Percentiles rank a stretch among this genome's conserved stretches.
Conservation (phyloP, 2,113 vertebrate species). For the Hystrix brachyura region DNA sequence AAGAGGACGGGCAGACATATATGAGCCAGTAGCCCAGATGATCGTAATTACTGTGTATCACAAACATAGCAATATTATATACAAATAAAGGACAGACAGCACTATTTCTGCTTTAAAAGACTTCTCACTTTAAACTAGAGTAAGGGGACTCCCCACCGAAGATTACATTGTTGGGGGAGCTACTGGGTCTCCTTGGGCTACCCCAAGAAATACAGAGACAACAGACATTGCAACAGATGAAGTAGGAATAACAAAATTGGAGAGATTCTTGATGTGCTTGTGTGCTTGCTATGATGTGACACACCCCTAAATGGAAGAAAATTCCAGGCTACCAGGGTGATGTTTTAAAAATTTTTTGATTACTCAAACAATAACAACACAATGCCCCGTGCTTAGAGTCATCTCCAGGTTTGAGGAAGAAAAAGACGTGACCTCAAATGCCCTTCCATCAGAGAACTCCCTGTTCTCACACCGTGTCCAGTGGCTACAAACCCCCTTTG, state of each 20-base stretch:
- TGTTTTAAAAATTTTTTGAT: slow-evolving; percentile 26
- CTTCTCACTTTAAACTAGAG: slow-evolving; percentile 39
- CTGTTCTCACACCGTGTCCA: neutral
- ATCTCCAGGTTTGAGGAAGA: slow-evolving; percentile 26
- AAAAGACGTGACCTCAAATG: neutral
- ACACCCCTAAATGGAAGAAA: slow-evolving; percentile 51
- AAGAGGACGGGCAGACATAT: neutral
- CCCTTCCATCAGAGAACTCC: neutral
- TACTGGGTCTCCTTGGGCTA: neutral
- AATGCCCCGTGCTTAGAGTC: neutral
- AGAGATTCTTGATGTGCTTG: slow-evolving; percentile 5
- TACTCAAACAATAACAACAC: neutral
- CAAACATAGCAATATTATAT: neutral
- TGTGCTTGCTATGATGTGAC: neutral
- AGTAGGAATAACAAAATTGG: slow-evolving; percentile 11
- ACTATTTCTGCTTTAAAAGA: slow-evolving; percentile 32
- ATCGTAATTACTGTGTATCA: neutral
- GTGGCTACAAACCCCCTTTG: neutral
- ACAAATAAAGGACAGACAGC: neutral
- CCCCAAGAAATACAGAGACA: slow-evolving; percentile 21
- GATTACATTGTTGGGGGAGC: neutral
- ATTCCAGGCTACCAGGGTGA: neutral
- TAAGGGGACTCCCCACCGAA: neutral
- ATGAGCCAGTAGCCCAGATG: neutral
- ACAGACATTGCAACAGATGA: neutral